Evolutionary conservation across 2,113 vertebrate genomes (phyloP).

Genomic region (Accipiter virgatus): DNA sequence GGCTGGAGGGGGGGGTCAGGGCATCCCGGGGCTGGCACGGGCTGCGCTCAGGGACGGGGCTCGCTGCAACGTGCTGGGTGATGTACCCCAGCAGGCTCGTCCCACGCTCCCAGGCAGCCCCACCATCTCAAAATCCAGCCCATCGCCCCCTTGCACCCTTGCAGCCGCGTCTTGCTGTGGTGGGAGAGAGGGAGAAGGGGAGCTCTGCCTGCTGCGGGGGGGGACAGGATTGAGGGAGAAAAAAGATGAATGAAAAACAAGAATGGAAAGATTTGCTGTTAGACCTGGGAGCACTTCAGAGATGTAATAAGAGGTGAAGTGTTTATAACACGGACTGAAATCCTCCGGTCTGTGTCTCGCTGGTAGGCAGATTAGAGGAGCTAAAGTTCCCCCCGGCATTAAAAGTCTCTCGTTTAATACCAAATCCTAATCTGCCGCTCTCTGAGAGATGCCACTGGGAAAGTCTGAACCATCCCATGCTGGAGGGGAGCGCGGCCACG

Average conservation of each 20-base stretch:
- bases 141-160: neutral
- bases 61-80: rapidly evolving
- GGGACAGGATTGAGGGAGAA: neutral
- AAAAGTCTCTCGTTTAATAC: neutral
- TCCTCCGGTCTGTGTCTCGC: neutral
- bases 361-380: neutral
- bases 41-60: neutral
- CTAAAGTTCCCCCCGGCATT: neutral
- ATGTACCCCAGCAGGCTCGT: rapidly evolving
- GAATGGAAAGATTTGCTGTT: neutral
- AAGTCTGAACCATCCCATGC: neutral
- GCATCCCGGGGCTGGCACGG: neutral
- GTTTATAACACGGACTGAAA: neutral
- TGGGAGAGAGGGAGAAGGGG: neutral
- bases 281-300: neutral
- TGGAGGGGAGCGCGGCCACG: rapidly evolving
- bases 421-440: neutral
- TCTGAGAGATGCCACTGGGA: neutral
- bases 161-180: rapidly evolving
- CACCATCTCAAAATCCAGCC: rapidly evolving
- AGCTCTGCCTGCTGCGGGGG: no score
- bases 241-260: neutral
- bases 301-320: neutral
- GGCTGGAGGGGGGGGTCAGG: rapidly evolving
- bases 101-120: neutral